These are phyloP conservation scores for Cyprinodon brontotheroides DNA, from an alignment of 2,113 vertebrate species.

Conservation along the genomic window DNA sequence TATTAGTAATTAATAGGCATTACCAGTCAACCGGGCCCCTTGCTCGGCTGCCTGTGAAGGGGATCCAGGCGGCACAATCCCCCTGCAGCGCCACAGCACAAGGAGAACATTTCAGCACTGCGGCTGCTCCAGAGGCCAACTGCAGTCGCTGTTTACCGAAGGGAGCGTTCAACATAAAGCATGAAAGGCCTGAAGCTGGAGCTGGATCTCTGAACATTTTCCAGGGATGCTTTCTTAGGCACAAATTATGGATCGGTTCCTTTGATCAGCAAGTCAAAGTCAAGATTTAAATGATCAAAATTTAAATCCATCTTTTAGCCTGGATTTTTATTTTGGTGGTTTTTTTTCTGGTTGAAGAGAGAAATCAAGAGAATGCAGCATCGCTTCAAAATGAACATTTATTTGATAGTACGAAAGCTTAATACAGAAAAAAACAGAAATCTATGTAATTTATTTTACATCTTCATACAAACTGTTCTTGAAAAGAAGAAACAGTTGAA, in stretches of 20 bases:
- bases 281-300: neutral
- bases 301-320: neutral
- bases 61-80: conserved; percentile 59
- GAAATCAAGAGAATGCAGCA: neutral
- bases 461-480: neutral
- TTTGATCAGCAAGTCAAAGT: conserved; percentile 22
- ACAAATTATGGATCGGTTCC: conserved; percentile 1
- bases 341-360: neutral
- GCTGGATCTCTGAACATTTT: neutral
- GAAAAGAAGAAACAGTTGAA: too few relatives aligned
- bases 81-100: conserved; percentile 39
- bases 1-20: conserved; percentile 81
- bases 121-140: conserved; percentile 29
- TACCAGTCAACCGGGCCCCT: conserved; percentile 73
- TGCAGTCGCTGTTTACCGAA: conserved; percentile 9
- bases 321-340: neutral
- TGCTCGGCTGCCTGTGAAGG: conserved; percentile 68
- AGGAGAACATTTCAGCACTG: conserved; percentile 44
- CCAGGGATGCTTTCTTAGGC: neutral
- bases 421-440: neutral
- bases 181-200: conserved; percentile 1
- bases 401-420: neutral
- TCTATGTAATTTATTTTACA: neutral
- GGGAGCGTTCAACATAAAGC: neutral
- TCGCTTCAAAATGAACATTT: neutral